phyloP scores from a whole-genome alignment of 37 sponge, comb jelly and placozoan species.

The Spongia lamella region DNA sequence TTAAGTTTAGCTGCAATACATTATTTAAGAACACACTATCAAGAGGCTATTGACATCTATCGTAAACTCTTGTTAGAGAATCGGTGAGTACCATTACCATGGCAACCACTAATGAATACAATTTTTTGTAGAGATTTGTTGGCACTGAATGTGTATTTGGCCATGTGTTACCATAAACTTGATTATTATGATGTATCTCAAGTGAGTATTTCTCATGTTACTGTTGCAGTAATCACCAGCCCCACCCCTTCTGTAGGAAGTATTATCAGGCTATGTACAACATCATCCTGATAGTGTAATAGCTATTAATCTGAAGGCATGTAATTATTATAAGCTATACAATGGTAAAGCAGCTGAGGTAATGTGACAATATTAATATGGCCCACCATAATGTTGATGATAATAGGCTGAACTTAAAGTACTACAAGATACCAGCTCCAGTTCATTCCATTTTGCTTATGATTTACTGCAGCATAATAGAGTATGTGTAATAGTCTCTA shows the following conservation, averaged over 20 bases:
- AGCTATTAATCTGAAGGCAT: slow-evolving; percentile 96
- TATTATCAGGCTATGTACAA: slow-evolving; percentile 93
- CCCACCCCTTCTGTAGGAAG: slow-evolving; percentile 61
- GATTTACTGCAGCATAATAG: slow-evolving; percentile 96
- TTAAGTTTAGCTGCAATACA: slow-evolving; percentile 98
- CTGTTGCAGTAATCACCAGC: background rate
- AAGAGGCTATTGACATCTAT: slow-evolving; percentile 99
- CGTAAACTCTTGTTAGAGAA: slow-evolving; percentile 90
- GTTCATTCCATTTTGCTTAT: slow-evolving; percentile 84
- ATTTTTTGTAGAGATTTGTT: slow-evolving; percentile 77
- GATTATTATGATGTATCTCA: slow-evolving; percentile 99
- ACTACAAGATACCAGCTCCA: slow-evolving; percentile 77
- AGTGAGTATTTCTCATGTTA: too few species aligned
- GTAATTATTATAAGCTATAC: slow-evolving; percentile 96
- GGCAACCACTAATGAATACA: background rate
- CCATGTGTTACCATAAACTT: slow-evolving; percentile 99
- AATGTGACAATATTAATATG: background rate
- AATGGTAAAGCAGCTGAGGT: slow-evolving; percentile 99
- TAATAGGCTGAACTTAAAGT: slow-evolving; percentile 89
- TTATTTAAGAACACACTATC: slow-evolving; percentile 97
- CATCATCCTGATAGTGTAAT: slow-evolving; percentile 86
- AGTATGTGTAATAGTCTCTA: slow-evolving; percentile 23
- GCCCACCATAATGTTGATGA: background rate
- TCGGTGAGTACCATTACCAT: slow-evolving; percentile 56
- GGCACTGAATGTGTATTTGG: slow-evolving; percentile 97